A percentile compares a stretch with the other conserved stretches of the same genome.
Evolutionary conservation across 2,888 invertebrate genomes (phyloP).

Genomic region (Melanophora roralis): DNA sequence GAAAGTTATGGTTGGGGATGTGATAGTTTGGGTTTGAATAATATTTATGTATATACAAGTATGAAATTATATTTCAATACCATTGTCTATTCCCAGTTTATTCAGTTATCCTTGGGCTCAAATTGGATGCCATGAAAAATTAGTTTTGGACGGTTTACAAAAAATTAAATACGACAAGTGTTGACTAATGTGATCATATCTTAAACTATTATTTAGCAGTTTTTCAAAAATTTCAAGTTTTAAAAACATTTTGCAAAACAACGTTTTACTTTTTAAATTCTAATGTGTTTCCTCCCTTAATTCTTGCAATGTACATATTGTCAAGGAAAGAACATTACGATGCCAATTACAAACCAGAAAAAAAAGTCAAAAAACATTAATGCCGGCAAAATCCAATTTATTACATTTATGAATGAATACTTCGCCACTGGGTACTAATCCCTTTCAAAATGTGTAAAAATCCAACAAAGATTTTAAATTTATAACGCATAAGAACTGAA

Average conservation of each 20-base stretch:
- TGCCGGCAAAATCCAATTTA: conserved; percentile 20
- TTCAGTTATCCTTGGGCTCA: too few species aligned
- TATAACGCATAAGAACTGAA: not conserved
- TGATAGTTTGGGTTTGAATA: too few species aligned
- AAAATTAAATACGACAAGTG: too few species aligned
- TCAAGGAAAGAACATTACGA: not conserved
- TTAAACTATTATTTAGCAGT: too few species aligned
- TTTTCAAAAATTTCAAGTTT: too few species aligned
- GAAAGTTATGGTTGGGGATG: too few species aligned
- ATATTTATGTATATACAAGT: too few species aligned
- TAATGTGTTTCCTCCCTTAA: not conserved
- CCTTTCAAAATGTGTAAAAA: conserved; percentile 71
- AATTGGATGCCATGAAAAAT: too few species aligned
- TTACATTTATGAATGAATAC: conserved; percentile 47
- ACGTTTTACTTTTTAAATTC: not conserved
- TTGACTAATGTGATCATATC: too few species aligned
- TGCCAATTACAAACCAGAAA: not conserved
- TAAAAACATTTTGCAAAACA: not conserved
- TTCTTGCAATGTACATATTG: not conserved
- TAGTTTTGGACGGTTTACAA: too few species aligned
- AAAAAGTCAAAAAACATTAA: not conserved
- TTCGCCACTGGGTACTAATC: conserved; percentile 68
- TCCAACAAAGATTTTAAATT: conserved; percentile 46
- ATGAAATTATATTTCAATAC: too few species aligned
- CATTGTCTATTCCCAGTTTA: too few species aligned